Evolutionary conservation across 2,113 vertebrate species (phyloP).

Genomic region (Mus spicilegus): DNA sequence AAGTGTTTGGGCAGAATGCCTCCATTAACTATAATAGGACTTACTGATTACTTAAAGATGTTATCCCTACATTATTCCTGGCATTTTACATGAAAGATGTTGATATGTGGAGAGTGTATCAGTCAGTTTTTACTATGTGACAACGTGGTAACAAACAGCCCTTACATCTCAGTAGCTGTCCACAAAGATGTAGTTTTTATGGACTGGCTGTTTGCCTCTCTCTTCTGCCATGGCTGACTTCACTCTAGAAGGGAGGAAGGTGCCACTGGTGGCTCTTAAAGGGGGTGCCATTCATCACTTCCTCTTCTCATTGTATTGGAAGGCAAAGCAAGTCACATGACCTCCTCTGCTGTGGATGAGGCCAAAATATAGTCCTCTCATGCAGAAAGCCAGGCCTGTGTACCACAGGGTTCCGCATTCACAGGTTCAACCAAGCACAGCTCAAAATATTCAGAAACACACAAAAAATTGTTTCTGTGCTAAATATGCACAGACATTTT

Average conservation of each 20-base stretch:
- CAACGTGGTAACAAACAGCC: conserved; percentile 1
- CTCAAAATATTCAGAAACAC: not conserved
- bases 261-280: not conserved
- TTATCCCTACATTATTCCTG: not conserved
- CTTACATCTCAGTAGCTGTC: not conserved
- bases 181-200: conserved; percentile 4
- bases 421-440: not conserved
- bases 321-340: not conserved
- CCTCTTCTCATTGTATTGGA: not conserved
- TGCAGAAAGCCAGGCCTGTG: not conserved
- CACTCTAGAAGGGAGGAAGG: not conserved
- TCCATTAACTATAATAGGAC: not conserved
- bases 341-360: not conserved
- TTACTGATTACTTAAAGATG: conserved; percentile 37
- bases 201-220: not conserved
- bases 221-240: not conserved
- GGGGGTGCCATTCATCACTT: not conserved
- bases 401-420: not conserved
- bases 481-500: not conserved
- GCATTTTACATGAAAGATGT: conserved; percentile 48
- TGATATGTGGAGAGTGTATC: conserved; percentile 10
- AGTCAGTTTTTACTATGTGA: conserved; percentile 24
- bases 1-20: conserved; percentile 46
- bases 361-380: not conserved
- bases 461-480: not conserved